Evolutionary conservation across 1,140 invertebrate genomes (phyloP).

Genomic region (Gonioctena quinquepunctata): DNA sequence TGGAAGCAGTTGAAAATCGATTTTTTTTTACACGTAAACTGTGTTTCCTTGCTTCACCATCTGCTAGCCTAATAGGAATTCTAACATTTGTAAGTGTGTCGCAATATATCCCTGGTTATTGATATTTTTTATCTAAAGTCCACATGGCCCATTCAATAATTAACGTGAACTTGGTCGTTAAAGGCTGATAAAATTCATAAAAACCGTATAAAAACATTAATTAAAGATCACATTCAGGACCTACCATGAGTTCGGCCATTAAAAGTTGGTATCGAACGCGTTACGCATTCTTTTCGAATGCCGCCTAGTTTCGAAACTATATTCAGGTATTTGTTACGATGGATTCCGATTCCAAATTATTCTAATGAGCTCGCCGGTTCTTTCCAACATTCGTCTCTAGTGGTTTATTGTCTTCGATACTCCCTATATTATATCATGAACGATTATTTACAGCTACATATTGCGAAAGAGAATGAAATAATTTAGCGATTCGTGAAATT

Average conservation of each 20-base stretch:
- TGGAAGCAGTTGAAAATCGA: too few species aligned
- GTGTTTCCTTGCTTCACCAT: neutral
- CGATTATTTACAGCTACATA: too few species aligned
- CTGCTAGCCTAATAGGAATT: neutral
- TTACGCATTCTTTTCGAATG: neutral
- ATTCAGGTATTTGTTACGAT: neutral
- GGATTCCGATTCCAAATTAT: neutral
- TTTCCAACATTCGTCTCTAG: too few species aligned
- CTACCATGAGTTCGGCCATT: neutral
- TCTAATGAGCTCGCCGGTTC: neutral
- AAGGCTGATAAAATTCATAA: slow-evolving; percentile 5
- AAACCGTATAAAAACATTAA: neutral
- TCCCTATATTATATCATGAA: too few species aligned
- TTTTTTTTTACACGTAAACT: neutral
- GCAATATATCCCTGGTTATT: neutral
- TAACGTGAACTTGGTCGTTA: neutral
- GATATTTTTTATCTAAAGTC: neutral
- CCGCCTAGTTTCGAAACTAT: neutral
- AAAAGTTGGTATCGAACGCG: neutral
- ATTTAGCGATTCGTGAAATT: too few species aligned
- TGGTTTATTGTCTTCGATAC: too few species aligned
- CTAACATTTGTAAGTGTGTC: neutral
- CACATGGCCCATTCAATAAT: neutral
- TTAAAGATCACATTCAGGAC: neutral
- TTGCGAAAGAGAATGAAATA: too few species aligned